Percentiles rank a stretch among this genome's conserved stretches.
phyloP scores from a whole-genome alignment of 2,888 invertebrate species.

The Campaea margaritaria region DNA sequence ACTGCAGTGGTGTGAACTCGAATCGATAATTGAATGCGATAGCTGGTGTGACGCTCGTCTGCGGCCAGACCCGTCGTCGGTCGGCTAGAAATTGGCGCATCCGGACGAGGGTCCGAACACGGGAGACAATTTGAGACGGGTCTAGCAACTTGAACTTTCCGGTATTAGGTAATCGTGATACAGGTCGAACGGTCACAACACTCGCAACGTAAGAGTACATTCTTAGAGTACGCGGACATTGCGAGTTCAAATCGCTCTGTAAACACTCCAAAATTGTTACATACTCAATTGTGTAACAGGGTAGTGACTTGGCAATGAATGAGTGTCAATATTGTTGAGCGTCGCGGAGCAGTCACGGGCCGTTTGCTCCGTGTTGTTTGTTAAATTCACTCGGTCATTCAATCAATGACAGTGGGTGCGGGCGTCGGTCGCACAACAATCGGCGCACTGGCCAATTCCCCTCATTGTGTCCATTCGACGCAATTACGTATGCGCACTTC shows the following conservation, averaged over 20 bases:
- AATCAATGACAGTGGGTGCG: slow-evolving; percentile 82
- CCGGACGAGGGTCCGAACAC: slow-evolving; percentile 60
- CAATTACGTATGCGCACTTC: slow-evolving; percentile 82
- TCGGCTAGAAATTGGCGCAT: slow-evolving; percentile 68
- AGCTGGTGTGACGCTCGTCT: slow-evolving; percentile 58
- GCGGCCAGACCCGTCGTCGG: slow-evolving; percentile 46
- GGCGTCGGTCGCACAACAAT: slow-evolving; percentile 84
- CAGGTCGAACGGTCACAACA: neutral
- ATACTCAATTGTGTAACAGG: slow-evolving; percentile 28
- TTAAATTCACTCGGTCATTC: slow-evolving; percentile 78
- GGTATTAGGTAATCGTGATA: slow-evolving; percentile 27
- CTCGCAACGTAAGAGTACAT: neutral
- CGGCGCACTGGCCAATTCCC: slow-evolving; percentile 81
- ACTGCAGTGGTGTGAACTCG: slow-evolving; percentile 53
- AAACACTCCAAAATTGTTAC: slow-evolving; percentile 23
- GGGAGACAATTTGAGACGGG: slow-evolving; percentile 47
- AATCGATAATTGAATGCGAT: slow-evolving; percentile 67
- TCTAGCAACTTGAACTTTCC: slow-evolving; percentile 29
- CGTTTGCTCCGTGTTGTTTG: slow-evolving; percentile 70
- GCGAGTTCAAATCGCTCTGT: slow-evolving; percentile 15
- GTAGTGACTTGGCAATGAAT: slow-evolving; percentile 37
- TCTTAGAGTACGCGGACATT: neutral
- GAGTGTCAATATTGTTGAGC: slow-evolving; percentile 37
- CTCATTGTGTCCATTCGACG: slow-evolving; percentile 81
- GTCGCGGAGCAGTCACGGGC: slow-evolving; percentile 59